A percentile compares a stretch with the other conserved stretches of the same genome.
Conservation (phyloP, 2,888 invertebrate species). For the Tholera decimalis region DNA sequence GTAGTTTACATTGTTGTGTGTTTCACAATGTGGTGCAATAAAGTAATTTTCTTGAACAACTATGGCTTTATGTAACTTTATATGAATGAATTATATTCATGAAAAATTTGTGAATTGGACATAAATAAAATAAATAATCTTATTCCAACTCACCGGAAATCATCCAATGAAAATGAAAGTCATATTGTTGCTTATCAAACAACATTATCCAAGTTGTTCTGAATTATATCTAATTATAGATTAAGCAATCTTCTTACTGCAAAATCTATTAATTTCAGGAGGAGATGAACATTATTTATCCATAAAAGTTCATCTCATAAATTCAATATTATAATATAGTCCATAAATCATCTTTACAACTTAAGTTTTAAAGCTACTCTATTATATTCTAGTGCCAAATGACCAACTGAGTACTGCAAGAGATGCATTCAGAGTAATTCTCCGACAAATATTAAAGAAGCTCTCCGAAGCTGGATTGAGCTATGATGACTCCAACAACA, state of each 20-base stretch:
- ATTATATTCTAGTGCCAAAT: constrained; percentile 90
- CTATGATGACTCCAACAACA: constrained; percentile 84
- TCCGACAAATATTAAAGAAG: constrained; percentile 88
- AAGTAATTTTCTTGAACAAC: neutral
- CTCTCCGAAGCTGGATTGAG: constrained; percentile 86
- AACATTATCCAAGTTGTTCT: no score
- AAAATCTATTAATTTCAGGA: no score
- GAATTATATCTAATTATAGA: no score
- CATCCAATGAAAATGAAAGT: neutral
- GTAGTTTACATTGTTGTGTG: neutral
- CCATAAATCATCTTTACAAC: no score
- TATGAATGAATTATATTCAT: neutral
- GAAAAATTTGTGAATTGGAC: neutral
- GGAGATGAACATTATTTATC: neutral
- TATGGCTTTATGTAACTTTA: no score
- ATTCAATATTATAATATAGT: no score
- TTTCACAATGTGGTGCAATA: constrained; percentile 52
- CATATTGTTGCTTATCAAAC: no score
- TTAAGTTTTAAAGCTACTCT: neutral
- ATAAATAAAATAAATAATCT: neutral
- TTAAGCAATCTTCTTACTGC: no score
- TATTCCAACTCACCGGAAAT: neutral
- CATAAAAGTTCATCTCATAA: no score
- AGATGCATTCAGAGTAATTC: constrained; percentile 87
- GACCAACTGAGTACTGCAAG: constrained; percentile 94